Base-by-base conservation (phyloP, 2,113 vertebrate species). In the Delphinus delphis region DNA sequence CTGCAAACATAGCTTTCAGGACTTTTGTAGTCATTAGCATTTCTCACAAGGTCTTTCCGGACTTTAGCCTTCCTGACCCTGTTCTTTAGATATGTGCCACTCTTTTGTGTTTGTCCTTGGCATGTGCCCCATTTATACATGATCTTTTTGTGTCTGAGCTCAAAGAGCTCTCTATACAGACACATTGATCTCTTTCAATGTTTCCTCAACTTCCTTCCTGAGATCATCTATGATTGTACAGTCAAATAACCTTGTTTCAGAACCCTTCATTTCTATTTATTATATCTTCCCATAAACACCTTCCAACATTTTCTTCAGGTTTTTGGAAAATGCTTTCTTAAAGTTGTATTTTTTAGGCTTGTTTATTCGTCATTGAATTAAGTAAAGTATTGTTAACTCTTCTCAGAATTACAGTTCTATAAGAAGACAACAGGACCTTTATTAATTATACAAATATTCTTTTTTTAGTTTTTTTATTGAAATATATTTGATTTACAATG, bases 371-470 rank as follows among this genome's bases (percentile, higher is more conserved):
- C 10, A 85, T 28, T 85, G 18, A 95, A 91, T 77, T 68, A 60
- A 18, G 11, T 63, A 90, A 93, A 21, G 41, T 84, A 88, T 18
- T 58, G 17, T 77, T 93, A 88, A 81, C 12, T 85, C 18, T 91
- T 92, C 3, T 36, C 12, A 33, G 25, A 85, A 86, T 93, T 88
- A n/a, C 28, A 74, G 70, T 90, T 97, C 89, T 94, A 23, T 90
- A 94, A 80, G 86, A 93, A 93, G 68, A 96, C 28, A 96, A 47
- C 1, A 50, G 13, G 31, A 92, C 63, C n/a, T 94, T 92, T 79
- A 92, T 96, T 93, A 95, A 87, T 89, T 95, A 82, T 53, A 96
- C 26, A 62, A 80, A 67, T 62, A 28, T 85, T 96, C 89, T 18
- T 91, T 94, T 84, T 96, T 88, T 33, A n/a, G 47, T 13, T 79